Base-by-base conservation (phyloP, 2,797 vertebrate species). In the Toxotes lorentzi region DNA sequence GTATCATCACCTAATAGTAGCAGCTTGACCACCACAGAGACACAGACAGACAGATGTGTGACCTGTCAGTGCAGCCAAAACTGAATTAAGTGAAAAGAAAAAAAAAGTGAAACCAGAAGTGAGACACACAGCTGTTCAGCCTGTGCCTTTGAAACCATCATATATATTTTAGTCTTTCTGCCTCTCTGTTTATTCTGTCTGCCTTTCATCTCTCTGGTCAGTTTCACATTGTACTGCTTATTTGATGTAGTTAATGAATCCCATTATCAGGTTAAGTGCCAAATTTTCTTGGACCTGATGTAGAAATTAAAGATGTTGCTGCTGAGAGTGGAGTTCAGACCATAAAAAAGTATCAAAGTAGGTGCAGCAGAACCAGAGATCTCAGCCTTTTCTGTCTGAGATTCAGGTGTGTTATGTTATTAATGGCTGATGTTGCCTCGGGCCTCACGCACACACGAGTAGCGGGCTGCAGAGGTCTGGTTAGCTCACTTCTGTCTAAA, bases 301-400 rank as follows among this genome's bases (percentile, higher is more conserved):
- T 50, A 38, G 63, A 62, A 78, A 47, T 58, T 1, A 35, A n/a
- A 58, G 14, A 40, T 51, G 58, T 71, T 43, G 21, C 48, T 4
- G 13, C 27, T 57, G 58, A 54, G 56, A 48, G 43, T 58, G 4
- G 6, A 62, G 24, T 65, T 74, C 30, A 53, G 34, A 56, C 57
- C 2, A 41, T 35, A 7, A 38, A 7, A 38, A 1, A 23, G 21
- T 10, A n/a, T 40, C 10, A 58, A 6, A 11, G 19, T n/a, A n/a
- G 19, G 38, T 59, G 57, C 34, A 59, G 34, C 34, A 59, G 57
- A 59, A 56, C 3, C 54, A 34, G 9, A 35, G 5, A 34, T 19
- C 32, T 58, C 56, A 58, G 14, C 7, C 30, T 35, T n/a, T 21
- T n/a, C 35, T 23, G 35, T 11, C 7, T 14, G 21, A 60, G 35